A percentile compares a stretch with the other conserved stretches of the same genome.
These are phyloP conservation scores for Grapholita molesta DNA, from an alignment of 1,140 invertebrate genomes.

Conservation along the genomic window DNA sequence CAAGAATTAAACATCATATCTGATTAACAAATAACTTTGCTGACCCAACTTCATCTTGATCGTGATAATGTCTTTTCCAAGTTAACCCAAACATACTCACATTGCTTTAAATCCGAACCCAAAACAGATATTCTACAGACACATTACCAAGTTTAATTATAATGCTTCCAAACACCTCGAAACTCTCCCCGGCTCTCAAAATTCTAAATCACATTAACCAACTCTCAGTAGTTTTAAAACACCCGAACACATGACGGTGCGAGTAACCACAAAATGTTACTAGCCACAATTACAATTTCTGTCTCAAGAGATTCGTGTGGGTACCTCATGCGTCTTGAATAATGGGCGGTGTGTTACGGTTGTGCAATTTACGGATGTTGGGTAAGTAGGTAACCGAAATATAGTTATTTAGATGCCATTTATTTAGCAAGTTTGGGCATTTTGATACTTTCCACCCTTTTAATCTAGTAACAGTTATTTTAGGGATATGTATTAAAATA, in stretches of 20 bases:
- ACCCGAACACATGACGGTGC: neutral
- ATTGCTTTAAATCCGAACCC: too few relatives aligned
- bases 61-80: too few relatives aligned
- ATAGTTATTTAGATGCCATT: neutral
- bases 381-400: neutral
- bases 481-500: too few relatives aligned
- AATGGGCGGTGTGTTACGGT: neutral
- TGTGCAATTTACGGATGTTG: slow-evolving; percentile 3
- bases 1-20: too few relatives aligned
- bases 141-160: neutral
- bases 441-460: neutral
- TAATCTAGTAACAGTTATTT: too few relatives aligned
- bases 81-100: too few relatives aligned
- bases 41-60: too few relatives aligned
- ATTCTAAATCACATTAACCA: neutral
- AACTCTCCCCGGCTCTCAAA: neutral
- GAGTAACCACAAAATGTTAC: neutral
- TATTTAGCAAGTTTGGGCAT: neutral
- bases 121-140: too few relatives aligned
- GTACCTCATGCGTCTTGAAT: slow-evolving; percentile 5
- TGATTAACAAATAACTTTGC: too few relatives aligned
- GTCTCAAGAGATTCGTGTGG: slow-evolving; percentile 14
- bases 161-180: neutral
- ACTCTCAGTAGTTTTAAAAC: slow-evolving; percentile 13
- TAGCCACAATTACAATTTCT: slow-evolving; percentile 13